These are phyloP conservation scores for Passer domesticus DNA, from an alignment of 2,113 vertebrate genomes.

Conservation along the genomic window DNA sequence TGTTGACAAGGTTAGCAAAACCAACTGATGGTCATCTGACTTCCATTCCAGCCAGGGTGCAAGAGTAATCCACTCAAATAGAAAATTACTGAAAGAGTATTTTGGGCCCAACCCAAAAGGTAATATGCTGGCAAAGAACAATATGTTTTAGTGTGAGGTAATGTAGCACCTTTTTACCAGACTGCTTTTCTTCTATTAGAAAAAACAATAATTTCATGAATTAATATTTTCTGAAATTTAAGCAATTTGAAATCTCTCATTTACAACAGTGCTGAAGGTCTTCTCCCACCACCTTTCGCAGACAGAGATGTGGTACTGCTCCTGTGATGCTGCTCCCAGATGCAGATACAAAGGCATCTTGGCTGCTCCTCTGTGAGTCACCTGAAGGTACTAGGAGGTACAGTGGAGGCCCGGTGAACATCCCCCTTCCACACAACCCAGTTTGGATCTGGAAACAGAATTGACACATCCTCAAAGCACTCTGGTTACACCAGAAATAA, in stretches of 20 bases:
- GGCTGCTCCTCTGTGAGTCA: not conserved
- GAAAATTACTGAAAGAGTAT: not conserved
- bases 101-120: not conserved
- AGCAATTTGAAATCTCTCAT: not conserved
- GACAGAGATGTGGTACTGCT: not conserved
- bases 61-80: not conserved
- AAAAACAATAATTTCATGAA: not conserved
- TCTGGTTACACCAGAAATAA: not conserved
- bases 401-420: not conserved
- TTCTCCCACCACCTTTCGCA: not conserved
- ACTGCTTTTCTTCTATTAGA: not conserved
- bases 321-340: not conserved
- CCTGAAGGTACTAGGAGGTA: not conserved
- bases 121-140: not conserved
- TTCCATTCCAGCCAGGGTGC: not conserved
- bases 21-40: not conserved
- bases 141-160: not conserved
- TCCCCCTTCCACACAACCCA: not conserved
- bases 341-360: not conserved
- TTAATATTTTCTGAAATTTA: not conserved
- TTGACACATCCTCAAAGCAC: fast-evolving
- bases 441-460: not conserved
- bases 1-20: not conserved
- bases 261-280: not conserved
- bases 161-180: not conserved